Base-by-base conservation (phyloP, 2,113 vertebrate genomes). In the Myrmophylax atrothorax region DNA sequence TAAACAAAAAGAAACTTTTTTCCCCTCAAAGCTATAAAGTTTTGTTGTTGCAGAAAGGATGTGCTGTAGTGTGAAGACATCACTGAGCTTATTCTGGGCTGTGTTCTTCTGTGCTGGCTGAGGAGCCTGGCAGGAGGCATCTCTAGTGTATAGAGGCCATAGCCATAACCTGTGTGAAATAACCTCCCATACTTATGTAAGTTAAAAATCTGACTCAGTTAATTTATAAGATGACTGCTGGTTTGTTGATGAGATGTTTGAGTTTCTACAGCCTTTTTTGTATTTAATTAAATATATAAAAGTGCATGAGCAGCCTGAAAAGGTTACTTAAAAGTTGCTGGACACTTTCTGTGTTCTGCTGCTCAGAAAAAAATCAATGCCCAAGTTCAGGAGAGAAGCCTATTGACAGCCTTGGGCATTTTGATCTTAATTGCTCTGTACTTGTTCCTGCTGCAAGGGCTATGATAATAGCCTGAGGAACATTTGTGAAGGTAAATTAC, bases 391-490 rank as follows among this genome's bases (percentile, higher is more conserved):
- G 14, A 90, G 64, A 81, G 84, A 87, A 94, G 40, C 86, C 56
- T 90, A 89, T 94, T 92, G 93, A 94, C 85, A 78, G 9, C 60
- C 64, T 90, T 87, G 40, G 93, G 69, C 73, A 68, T 95, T 94
- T 90, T 96, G 83, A 84, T 94, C 80, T 92, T 95, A 94, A 96
- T 95, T 96, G 94, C 86, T 97, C 77, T 93, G 72, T 84, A 67
- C 84, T 92, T 92, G 73, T 88, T 90, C 85, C 60, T 81, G 58
- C 75, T 95, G 90, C 5, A 35, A 84, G 83, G 80, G 89, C 53
- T 87, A 90, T 87, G 76, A 75, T 92, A 92, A 86, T 85, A 78
- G 40, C 70, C 67, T 75, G 89, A 66, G 82, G 79, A 84, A 90
- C 60, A 82, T 90, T 76, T 91, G 70, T 91, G 91, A 90, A 62